Evolutionary conservation across 2,113 vertebrate species (phyloP).

Genomic region (Tragulus kanchil): DNA sequence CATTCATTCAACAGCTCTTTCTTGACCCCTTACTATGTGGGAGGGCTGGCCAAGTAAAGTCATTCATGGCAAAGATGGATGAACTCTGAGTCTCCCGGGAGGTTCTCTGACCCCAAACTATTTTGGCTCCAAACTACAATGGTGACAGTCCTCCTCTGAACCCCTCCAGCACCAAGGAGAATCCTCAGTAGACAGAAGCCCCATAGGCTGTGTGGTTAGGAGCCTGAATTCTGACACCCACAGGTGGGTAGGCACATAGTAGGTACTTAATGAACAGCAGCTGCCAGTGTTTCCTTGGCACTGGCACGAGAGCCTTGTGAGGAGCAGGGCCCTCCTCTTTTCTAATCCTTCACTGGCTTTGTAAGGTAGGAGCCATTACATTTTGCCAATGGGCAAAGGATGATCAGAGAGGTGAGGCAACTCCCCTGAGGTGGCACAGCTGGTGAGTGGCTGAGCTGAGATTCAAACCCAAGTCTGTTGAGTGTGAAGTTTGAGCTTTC

Average conservation of each 20-base stretch:
- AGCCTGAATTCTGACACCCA: neutral
- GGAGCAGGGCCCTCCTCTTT: neutral
- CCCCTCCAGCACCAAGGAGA: neutral
- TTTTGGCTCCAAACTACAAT: neutral
- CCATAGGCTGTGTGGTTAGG: neutral
- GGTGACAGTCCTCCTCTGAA: neutral
- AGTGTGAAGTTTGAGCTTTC: neutral
- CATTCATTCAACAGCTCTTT: constrained; percentile 13
- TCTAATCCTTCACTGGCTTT: neutral
- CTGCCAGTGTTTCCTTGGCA: neutral
- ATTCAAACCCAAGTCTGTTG: neutral
- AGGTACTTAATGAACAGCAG: neutral
- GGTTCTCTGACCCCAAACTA: neutral
- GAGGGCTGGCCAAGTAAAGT: neutral
- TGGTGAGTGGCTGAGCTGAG: neutral
- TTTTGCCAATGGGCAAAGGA: neutral
- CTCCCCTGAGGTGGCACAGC: neutral
- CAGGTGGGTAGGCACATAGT: neutral
- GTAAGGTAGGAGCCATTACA: neutral
- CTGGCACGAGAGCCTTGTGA: neutral
- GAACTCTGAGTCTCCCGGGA: neutral
- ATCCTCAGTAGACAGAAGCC: neutral
- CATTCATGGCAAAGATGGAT: neutral
- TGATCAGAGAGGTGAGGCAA: neutral
- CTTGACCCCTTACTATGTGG: neutral